Base-by-base conservation (phyloP, 2,113 vertebrate genomes). In the Nerophis ophidion region DNA sequence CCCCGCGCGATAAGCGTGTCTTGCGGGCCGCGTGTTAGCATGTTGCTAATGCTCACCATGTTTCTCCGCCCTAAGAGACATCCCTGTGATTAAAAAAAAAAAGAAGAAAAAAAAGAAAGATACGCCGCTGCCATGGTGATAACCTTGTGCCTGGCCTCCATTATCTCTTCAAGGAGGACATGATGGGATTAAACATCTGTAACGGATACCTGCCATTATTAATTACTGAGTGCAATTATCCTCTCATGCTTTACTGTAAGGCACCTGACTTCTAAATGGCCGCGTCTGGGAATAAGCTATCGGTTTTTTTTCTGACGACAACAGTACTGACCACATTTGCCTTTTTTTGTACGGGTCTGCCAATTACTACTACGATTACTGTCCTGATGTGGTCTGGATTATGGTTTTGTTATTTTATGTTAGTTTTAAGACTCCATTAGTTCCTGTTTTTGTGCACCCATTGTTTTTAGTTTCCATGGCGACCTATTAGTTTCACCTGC, bases 131-230 rank as follows among this genome's bases (percentile, higher is more conserved):
- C 86, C 85, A 71, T 75, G 60, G 69, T 88, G 92, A 93, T 91
- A 91, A 91, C 90, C 89, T 90, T 83, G 84, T 87, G 86, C 81
- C 87, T 91, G 90, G 91, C 79, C 75, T 81, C 83, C 84, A 75
- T 84, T 87, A 88, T 89, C 90, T 34, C 81, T 78, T 85, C 53
- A 86, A 79, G 87, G 86, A 13, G 40, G 71, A 83, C 87, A 86
- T 89, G 87, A 91, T 91, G 91, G 89, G 89, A 91, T 89, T 86
- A 92, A 87, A 91, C 90, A 87, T 89, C 90, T 81, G 75, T 66
- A 60, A 85, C 86, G 78, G 82, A 91, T 91, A 91, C 91, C 81
- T 83, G 79, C 80, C 88, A 86, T 92, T 90, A 93, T 92, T 93
- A 90, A 93, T 93, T 92, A 92, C 74, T 89, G 76, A 91, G 91